Conservation (phyloP, 1,140 invertebrate genomes). For the Penaeus chinensis region DNA sequence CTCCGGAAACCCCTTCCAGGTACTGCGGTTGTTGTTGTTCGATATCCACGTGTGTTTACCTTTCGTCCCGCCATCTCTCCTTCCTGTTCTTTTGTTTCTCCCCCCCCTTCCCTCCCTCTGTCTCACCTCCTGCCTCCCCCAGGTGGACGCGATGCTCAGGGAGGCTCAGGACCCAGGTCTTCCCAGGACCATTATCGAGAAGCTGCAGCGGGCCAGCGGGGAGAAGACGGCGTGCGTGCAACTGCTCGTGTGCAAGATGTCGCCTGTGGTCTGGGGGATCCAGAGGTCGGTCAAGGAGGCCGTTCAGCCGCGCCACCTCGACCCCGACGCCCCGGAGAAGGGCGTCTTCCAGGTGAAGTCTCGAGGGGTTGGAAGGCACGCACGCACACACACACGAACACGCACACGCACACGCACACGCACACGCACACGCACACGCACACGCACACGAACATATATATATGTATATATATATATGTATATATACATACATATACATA, state of each 20-base stretch:
- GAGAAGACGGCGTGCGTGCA: conserved; percentile 78
- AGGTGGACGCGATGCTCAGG: conserved; percentile 63
- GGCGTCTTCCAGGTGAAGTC: conserved; percentile 31
- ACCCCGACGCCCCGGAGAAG: background rate
- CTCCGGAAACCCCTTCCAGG: no score
- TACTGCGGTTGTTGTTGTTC: no score
- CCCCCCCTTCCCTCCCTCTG: no score
- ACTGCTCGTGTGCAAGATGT: conserved; percentile 80
- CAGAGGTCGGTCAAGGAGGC: conserved; percentile 70
- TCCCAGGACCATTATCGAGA: conserved; percentile 75
- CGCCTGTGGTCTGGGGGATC: conserved; percentile 80
- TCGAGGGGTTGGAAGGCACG: background rate
- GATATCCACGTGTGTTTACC: no score
- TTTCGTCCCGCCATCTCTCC: no score
- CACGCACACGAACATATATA: no score
- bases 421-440: no score
- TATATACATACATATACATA: no score
- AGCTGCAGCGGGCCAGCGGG: conserved; percentile 70
- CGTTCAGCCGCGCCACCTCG: conserved; percentile 14
- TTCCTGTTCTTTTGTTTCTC: no score
- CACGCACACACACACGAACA: no score
- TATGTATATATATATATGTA: no score
- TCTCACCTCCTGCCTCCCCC: background rate
- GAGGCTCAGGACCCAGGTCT: conserved; percentile 68
- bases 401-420: no score